Evolutionary conservation across 2,797 vertebrate species (phyloP).

Genomic region (Trachops cirrhosus): DNA sequence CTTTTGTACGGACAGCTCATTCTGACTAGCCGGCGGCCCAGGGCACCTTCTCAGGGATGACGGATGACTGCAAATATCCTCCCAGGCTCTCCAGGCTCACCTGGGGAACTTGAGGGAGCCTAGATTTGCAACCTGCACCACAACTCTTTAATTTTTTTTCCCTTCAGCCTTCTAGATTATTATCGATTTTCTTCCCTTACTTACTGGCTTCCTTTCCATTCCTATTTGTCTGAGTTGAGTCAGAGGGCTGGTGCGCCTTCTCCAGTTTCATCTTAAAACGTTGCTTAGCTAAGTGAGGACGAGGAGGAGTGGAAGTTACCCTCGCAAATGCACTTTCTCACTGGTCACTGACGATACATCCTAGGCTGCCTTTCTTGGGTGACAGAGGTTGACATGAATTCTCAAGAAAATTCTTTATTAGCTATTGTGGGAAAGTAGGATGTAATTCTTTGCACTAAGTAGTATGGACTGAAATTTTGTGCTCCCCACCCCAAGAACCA

Average conservation of each 20-base stretch:
- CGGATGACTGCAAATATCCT: not conserved
- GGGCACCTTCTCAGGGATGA: not conserved
- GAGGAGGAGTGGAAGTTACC: not conserved
- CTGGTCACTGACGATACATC: not conserved
- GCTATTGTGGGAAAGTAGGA: not conserved
- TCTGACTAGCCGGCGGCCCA: not conserved
- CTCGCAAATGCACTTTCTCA: not conserved
- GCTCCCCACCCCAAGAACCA: not conserved
- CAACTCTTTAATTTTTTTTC: not conserved
- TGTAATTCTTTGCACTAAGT: not conserved
- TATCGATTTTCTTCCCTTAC: constrained; percentile 42
- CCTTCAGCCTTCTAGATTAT: constrained; percentile 52
- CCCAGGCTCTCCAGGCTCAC: not conserved
- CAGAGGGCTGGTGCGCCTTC: not conserved
- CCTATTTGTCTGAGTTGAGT: constrained; percentile 32
- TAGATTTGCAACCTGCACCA: constrained; percentile 40
- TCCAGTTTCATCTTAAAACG: not conserved
- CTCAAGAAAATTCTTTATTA: not conserved
- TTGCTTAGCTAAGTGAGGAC: constrained; percentile 3
- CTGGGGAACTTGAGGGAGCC: constrained; percentile 2
- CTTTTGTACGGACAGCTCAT: not conserved
- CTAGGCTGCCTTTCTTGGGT: not conserved
- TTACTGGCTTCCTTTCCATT: constrained; percentile 37
- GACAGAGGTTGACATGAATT: not conserved
- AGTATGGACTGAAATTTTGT: not conserved